Conservation (phyloP, 1,140 invertebrate genomes). For the Platyscapa corneri region DNA sequence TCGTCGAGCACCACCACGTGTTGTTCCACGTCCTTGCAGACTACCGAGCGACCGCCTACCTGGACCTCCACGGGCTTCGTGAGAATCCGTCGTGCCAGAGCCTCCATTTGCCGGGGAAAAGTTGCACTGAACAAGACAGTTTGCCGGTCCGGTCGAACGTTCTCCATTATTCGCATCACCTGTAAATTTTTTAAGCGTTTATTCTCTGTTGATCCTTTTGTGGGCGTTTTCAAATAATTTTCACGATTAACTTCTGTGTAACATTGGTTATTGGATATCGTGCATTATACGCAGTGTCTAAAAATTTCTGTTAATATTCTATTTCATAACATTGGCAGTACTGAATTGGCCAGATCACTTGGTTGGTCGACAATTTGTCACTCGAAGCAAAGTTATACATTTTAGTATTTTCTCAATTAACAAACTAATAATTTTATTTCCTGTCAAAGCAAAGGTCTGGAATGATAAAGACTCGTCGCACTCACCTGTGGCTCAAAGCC, state of each 20-base stretch:
- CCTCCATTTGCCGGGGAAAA: constrained; percentile 99
- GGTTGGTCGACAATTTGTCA: too few relatives aligned
- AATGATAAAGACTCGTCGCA: too few relatives aligned
- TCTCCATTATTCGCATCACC: constrained; percentile 96
- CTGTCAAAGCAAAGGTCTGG: not conserved
- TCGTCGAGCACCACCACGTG: constrained; percentile 95
- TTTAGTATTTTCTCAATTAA: too few relatives aligned
- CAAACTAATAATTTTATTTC: too few relatives aligned
- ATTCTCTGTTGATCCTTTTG: too few relatives aligned
- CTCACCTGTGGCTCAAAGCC: constrained; percentile 96
- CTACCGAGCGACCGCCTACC: constrained; percentile 97
- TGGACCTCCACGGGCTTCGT: constrained; percentile 98
- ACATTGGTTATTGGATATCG: too few relatives aligned
- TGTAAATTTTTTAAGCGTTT: not conserved
- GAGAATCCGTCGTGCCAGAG: constrained; percentile 93
- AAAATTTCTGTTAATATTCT: too few relatives aligned
- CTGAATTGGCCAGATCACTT: too few relatives aligned
- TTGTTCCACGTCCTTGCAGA: constrained; percentile 99
- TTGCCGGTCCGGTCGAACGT: constrained; percentile 96
- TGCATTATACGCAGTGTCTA: too few relatives aligned
- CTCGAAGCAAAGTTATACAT: too few relatives aligned
- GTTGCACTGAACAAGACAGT: constrained; percentile 99
- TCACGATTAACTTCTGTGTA: too few relatives aligned
- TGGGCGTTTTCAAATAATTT: not conserved
- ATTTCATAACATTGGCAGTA: too few relatives aligned